Evolutionary conservation across 64 coral and sea anemone genomes (phyloP).

Genomic region (Montipora sp.): DNA sequence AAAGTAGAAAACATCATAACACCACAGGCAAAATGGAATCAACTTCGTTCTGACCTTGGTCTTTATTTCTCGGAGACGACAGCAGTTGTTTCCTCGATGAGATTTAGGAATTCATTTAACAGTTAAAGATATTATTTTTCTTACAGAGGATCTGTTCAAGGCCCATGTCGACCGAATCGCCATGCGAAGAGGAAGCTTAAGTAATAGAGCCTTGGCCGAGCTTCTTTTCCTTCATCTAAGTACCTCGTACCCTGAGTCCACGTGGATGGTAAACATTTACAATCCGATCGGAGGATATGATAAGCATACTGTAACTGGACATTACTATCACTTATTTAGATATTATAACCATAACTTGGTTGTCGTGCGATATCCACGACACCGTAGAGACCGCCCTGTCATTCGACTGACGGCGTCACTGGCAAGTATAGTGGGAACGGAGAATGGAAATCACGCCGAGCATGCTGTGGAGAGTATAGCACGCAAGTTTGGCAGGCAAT

Average conservation of each 20-base stretch:
- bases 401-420: background rate
- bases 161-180: background rate
- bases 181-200: background rate
- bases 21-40: too few relatives aligned
- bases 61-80: too few relatives aligned
- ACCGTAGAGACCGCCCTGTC: background rate
- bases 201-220: background rate
- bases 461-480: too few relatives aligned
- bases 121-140: background rate
- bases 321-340: background rate
- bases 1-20: too few relatives aligned
- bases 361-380: background rate
- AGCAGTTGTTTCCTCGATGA: too few relatives aligned
- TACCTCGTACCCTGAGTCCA: background rate
- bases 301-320: background rate
- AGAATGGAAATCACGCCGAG: too few relatives aligned
- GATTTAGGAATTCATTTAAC: too few relatives aligned
- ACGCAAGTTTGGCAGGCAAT: too few relatives aligned
- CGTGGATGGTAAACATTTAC: background rate
- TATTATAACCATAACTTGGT: background rate
- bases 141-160: background rate
- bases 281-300: background rate
- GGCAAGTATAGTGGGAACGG: too few relatives aligned
- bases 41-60: too few relatives aligned
- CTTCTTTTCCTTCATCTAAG: background rate